Evolutionary conservation across 2,113 vertebrate genomes (phyloP).

Genomic region (Dasypus novemcinctus): DNA sequence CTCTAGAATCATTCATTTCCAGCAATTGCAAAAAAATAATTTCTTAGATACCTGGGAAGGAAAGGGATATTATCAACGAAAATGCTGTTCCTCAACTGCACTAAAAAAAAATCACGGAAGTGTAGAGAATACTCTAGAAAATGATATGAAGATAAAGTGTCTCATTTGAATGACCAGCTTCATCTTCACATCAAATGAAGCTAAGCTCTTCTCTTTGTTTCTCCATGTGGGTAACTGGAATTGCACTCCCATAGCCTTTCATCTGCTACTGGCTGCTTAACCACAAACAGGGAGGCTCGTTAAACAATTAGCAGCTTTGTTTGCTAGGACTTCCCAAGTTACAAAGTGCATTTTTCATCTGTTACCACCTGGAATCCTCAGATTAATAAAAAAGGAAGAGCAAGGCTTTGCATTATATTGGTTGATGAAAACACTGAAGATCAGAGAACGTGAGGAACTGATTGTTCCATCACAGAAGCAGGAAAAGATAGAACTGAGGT

Average conservation of each 20-base stretch:
- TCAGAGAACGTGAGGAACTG: neutral
- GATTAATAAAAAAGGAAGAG: neutral
- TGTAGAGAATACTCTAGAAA: neutral
- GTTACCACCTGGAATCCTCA: neutral
- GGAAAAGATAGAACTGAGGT: neutral
- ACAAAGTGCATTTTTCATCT: neutral
- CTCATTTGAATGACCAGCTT: neutral
- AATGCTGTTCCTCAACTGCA: neutral
- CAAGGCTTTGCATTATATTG: neutral
- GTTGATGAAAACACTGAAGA: neutral
- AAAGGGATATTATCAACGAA: neutral
- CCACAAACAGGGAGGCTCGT: neutral
- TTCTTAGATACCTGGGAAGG: neutral
- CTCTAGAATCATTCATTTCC: slow-evolving; percentile 32
- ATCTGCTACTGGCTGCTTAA: neutral
- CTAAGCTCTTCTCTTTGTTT: neutral
- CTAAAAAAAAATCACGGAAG: slow-evolving; percentile 27
- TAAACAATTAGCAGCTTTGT: neutral
- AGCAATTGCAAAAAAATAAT: neutral
- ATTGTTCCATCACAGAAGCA: neutral
- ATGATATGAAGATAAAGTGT: neutral
- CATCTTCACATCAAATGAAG: slow-evolving; percentile 41
- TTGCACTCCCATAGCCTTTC: neutral
- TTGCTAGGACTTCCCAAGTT: neutral
- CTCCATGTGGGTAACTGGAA: neutral